Evolutionary conservation across 1,140 invertebrate genomes (phyloP).

Genomic region (Drosophila neocordata): DNA sequence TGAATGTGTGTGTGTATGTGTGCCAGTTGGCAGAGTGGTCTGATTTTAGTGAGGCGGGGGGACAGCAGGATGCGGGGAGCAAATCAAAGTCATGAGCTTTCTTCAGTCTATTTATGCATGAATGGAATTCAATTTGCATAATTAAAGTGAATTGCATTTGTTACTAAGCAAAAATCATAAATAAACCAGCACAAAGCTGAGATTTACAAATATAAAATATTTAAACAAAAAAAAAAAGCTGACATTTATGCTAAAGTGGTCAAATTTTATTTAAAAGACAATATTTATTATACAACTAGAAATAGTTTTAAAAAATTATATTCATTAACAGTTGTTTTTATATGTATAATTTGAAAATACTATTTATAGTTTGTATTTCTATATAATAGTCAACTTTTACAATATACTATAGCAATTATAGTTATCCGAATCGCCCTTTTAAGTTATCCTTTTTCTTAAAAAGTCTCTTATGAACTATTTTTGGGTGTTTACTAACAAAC

Average conservation of each 20-base stretch:
- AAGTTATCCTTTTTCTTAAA: too few relatives aligned
- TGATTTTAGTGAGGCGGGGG: not conserved
- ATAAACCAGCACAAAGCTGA: conserved; percentile 24
- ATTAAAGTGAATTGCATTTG: conserved; percentile 70
- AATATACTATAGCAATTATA: too few relatives aligned
- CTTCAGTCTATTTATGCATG: conserved; percentile 64
- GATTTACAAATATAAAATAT: conserved; percentile 23
- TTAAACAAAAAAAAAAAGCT: conserved; percentile 6
- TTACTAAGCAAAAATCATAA: conserved; percentile 44
- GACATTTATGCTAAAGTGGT: conserved; percentile 19
- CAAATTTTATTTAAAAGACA: too few relatives aligned
- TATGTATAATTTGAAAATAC: too few relatives aligned
- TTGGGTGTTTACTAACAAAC: too few relatives aligned
- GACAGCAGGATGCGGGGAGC: not conserved
- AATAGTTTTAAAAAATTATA: too few relatives aligned
- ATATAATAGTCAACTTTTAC: too few relatives aligned
- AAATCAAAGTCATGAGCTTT: conserved; percentile 33
- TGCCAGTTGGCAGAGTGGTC: not conserved
- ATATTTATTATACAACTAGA: too few relatives aligned
- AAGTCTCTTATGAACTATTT: too few relatives aligned
- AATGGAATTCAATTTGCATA: conserved; percentile 73
- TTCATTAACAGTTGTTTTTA: too few relatives aligned
- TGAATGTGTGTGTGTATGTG: conserved; percentile 1
- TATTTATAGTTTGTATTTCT: too few relatives aligned
- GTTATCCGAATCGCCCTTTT: too few relatives aligned